Base-by-base conservation (phyloP, 2,888 invertebrate species). In the Meiosimyza decipiens region DNA sequence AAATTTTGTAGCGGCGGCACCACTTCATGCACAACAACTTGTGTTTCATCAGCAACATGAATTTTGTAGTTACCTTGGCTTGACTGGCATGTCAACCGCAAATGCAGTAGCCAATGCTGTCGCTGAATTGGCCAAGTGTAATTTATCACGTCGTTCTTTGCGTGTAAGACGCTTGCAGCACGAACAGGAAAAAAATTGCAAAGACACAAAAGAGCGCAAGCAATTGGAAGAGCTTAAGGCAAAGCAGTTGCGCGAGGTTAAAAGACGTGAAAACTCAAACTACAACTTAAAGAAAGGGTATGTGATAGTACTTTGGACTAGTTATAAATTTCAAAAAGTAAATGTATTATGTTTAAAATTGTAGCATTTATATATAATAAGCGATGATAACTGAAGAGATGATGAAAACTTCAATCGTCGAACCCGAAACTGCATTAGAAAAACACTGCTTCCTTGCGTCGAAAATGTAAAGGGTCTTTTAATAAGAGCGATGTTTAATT, bases 1-100 rank as follows among this genome's bases (percentile, higher is more conserved):
- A 49, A 22, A 51, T 15, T 15, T n/a, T 50, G 9, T 57, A 7
- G 59, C 69, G 6, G 57, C 49, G 12, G 22, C 40, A 18, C 18
- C 55, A 18, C 49, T 40, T 7, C 3, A 40, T 0, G 12, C 15
- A 1, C 73, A 33, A 57, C 52, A 74, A 51, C 71, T 65, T 16
- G 73, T 71, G 9, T 78, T 82, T 52, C 82, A 82, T 75, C 80
- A 84, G 73, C 87, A 87, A 71, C 85, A 87, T 55, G 86, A 87
- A 72, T 87, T 87, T 72, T 87, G 85, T 76, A 87, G 84, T 74
- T 87, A 87, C 73, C 77, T 87, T 18, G 86, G 86, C 0, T 79
- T 87, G 3, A 84, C 84, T 6, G 86, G 83, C 13, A 77, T 85
- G 77, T 81, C 85, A 2, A 85, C 85, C 3, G 86, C 85, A 1